Evolutionary conservation across 2,797 vertebrate species (phyloP).

Genomic region (Coranthus polyacanthus): DNA sequence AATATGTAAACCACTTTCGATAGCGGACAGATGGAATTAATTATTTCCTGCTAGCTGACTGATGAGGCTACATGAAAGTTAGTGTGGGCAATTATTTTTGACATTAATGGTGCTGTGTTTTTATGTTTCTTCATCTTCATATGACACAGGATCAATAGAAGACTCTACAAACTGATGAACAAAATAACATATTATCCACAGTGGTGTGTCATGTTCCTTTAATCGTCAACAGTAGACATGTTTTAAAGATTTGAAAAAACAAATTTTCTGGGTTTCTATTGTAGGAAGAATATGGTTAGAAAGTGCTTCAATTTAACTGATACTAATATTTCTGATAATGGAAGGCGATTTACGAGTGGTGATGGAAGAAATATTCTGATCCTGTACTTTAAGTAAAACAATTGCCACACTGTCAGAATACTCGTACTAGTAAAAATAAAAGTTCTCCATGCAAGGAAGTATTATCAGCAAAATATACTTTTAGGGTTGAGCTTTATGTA

Average conservation of each 20-base stretch:
- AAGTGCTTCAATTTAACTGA: not conserved
- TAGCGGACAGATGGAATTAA: conserved; percentile 82
- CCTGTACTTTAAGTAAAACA: too few species aligned
- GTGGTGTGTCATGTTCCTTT: conserved; percentile 32
- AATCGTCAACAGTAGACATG: conserved; percentile 1
- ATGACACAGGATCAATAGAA: not conserved
- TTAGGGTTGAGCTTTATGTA: too few species aligned
- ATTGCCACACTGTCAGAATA: too few species aligned
- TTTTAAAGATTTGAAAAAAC: conserved; percentile 21
- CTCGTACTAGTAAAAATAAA: too few species aligned
- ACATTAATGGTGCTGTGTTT: conserved; percentile 58
- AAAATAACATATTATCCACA: not conserved
- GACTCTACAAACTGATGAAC: conserved; percentile 2
- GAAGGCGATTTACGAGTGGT: not conserved
- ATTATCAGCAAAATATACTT: too few species aligned
- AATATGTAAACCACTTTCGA: conserved; percentile 81
- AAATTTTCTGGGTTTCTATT: not conserved
- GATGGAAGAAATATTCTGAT: too few species aligned
- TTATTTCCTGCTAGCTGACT: conserved; percentile 77
- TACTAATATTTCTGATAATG: conserved; percentile 6
- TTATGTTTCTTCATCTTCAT: conserved; percentile 30
- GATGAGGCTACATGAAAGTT: conserved; percentile 77
- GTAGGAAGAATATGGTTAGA: not conserved
- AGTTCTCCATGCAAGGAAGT: too few species aligned
- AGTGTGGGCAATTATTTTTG: conserved; percentile 73